These are phyloP conservation scores for Aleadryas rufinucha DNA, from an alignment of 2,113 vertebrate genomes.

Conservation along the genomic window DNA sequence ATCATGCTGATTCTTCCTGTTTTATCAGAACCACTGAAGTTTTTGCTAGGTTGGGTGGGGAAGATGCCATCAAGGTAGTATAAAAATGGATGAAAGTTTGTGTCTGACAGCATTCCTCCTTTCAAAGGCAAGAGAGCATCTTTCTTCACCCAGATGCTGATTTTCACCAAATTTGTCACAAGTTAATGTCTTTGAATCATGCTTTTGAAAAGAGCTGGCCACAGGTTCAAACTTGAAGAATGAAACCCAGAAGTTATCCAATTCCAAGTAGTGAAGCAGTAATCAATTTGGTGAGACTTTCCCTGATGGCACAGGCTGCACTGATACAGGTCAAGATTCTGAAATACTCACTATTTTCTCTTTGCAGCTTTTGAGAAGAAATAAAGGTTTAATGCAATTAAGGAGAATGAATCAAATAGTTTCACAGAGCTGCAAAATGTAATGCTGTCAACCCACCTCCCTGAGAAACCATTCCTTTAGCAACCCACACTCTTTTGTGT, in stretches of 20 bases:
- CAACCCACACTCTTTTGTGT: background rate
- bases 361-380: background rate
- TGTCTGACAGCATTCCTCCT: background rate
- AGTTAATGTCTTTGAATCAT: background rate
- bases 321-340: background rate
- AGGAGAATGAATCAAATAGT: conserved; percentile 36
- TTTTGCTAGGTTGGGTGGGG: background rate
- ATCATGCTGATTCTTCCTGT: background rate
- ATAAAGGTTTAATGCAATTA: background rate
- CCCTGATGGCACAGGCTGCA: background rate
- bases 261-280: background rate
- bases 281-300: background rate
- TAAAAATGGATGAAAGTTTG: background rate
- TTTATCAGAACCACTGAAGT: background rate
- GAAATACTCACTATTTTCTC: background rate
- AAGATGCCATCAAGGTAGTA: background rate
- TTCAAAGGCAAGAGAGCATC: background rate
- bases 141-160: background rate
- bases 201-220: background rate
- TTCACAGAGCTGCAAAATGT: background rate
- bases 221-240: background rate
- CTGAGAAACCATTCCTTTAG: background rate
- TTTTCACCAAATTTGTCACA: background rate
- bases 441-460: conserved; percentile 9
- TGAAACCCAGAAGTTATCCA: background rate